These are phyloP conservation scores for Galerucella nymphaeae DNA, from an alignment of 2,888 invertebrate genomes.

Conservation along the genomic window DNA sequence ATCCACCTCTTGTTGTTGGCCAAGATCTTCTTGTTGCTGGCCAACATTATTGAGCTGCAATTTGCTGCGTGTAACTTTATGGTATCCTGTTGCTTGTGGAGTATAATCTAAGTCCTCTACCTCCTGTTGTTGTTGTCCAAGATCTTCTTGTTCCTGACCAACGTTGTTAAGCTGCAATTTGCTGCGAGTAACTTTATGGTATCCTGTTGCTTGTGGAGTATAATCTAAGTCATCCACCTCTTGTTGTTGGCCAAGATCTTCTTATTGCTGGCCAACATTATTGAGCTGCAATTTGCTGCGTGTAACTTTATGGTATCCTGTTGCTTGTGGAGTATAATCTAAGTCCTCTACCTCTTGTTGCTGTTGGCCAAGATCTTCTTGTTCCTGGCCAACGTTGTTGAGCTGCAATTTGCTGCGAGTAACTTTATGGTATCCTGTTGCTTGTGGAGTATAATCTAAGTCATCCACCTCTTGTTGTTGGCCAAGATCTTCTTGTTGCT, in stretches of 20 bases:
- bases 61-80: too few relatives aligned
- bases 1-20: constrained; percentile 36
- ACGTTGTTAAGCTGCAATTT: constrained; percentile 15
- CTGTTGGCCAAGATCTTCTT: constrained; percentile 24
- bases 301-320: too few relatives aligned
- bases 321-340: too few relatives aligned
- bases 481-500: constrained; percentile 12
- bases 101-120: constrained; percentile 12
- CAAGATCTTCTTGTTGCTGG: constrained; percentile 4
- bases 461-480: constrained; percentile 14
- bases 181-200: constrained; percentile 37
- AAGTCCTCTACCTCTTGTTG: constrained; percentile 18
- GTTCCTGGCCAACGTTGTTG: constrained; percentile 13
- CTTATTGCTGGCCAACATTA: constrained; percentile 1
- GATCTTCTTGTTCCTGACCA: constrained; percentile 14
- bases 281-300: too few relatives aligned
- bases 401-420: constrained; percentile 22
- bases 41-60: neutral
- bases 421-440: constrained; percentile 41
- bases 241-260: constrained; percentile 30
- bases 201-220: constrained; percentile 41
- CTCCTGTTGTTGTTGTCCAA: constrained; percentile 21
- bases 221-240: constrained; percentile 40
- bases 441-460: constrained; percentile 30
- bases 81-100: too few relatives aligned